phyloP scores from a whole-genome alignment of 2,797 vertebrate species.

The Antrozous pallidus region DNA sequence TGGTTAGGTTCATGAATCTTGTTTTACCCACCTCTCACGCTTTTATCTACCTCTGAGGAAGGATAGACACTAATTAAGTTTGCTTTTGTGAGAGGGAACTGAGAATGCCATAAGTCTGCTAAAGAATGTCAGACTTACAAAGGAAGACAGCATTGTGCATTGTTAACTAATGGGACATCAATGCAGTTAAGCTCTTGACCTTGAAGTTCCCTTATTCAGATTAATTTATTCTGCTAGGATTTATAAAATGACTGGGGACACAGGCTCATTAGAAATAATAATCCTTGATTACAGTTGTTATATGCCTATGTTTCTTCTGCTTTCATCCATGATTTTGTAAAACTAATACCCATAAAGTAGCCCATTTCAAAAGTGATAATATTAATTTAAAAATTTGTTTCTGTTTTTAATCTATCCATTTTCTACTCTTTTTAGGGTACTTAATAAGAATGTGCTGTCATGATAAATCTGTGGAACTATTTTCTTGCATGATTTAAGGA shows the following conservation, averaged over 20 bases:
- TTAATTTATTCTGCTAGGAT: neutral
- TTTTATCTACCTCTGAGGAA: neutral
- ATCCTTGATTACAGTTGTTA: neutral
- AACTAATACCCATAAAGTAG: neutral
- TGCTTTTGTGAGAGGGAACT: conserved; percentile 48
- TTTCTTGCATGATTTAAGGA: neutral
- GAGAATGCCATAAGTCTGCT: conserved; percentile 2
- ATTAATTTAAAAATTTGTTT: neutral
- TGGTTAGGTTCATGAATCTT: conserved; percentile 23
- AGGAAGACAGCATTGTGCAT: neutral
- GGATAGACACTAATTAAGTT: conserved; percentile 42
- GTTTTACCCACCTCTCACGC: neutral
- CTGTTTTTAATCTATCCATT: neutral
- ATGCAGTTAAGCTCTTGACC: conserved; percentile 51
- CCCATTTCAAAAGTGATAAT: neutral
- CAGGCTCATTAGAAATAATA: neutral
- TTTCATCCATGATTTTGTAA: neutral
- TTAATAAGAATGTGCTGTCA: neutral
- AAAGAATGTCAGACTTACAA: conserved; percentile 22
- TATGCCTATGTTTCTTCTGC: neutral
- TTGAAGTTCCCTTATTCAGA: conserved; percentile 34
- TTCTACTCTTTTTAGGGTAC: neutral
- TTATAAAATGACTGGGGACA: neutral
- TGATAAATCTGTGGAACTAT: neutral
- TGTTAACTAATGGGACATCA: conserved; percentile 26